Evolutionary conservation across 2,888 invertebrate species (phyloP), one percentile per base, ranked within the genome.

Genomic region (Microctonus brassicae): DNA sequence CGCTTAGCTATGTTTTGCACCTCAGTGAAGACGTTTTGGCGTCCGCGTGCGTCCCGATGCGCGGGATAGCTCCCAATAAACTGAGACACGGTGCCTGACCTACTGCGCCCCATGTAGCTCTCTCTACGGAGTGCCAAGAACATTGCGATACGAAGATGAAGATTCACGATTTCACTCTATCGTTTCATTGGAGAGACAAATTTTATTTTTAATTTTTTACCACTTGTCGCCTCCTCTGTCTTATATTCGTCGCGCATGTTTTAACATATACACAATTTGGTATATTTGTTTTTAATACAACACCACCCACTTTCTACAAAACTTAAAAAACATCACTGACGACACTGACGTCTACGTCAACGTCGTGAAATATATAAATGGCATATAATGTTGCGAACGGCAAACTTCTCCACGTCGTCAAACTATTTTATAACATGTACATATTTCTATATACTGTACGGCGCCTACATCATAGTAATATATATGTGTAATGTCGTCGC

Each of bases 31-130:
- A 47, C 47, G 47, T 47, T 47, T 47, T 47, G 47, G 47, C 72
- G 69, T 61, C 39, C 72, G 70, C 42, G 69, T 63, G 63, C 73
- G 72, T 73, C 73, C 64, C 70, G 73, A 60, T 76, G 72, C 74
- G 76, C 73, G 73, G 71, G 73, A 77, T 77, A 73, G 77, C 79
- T 80, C 77, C 76, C 78, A 77, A 78, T 78, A 79, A 80, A 81
- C 80, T 81, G 78, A 80, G 74, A 76, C 78, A 75, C 74, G 78
- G 76, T 79, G 75, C 77, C 76, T 79, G 77, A 81, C 81, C 81
- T 79, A 81, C 80, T 78, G 76, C 69, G 78, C 74, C 75, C 75
- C 73, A 47, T 47, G 47, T 47, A 72, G 70, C 61, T 55, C 63
- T 67, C 66, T 73, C 53, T 20, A 47, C 47, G 17, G 58, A 72